phyloP scores from a whole-genome alignment of 92 coral and sea anemone genomes.

The Phenganax stokvisi region DNA sequence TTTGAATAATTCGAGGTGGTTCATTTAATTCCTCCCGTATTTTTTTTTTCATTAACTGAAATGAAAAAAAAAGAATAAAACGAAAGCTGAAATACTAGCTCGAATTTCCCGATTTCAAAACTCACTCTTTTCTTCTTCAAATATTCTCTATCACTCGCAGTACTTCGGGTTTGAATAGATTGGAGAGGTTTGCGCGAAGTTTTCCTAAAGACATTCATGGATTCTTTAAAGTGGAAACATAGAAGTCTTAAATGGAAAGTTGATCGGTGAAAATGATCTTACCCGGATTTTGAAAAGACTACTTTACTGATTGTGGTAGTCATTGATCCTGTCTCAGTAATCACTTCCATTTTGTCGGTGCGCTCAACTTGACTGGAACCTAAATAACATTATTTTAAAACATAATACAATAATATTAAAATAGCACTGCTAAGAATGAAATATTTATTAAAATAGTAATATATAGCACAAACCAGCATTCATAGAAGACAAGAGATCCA shows the following conservation, averaged over 20 bases:
- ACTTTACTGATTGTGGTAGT: slow-evolving; percentile 15
- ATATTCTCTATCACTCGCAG: slow-evolving; percentile 8
- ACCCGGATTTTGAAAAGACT: slow-evolving; percentile 30
- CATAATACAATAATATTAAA: too few species aligned
- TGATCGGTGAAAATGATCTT: neutral
- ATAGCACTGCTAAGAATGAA: too few species aligned
- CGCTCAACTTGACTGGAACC: neutral
- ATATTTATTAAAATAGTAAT: neutral
- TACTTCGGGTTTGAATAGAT: neutral
- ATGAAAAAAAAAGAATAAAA: neutral
- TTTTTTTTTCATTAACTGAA: slow-evolving; percentile 51
- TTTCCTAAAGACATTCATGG: neutral
- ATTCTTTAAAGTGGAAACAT: too few species aligned
- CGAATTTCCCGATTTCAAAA: neutral
- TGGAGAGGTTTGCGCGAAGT: neutral
- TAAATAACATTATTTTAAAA: neutral
- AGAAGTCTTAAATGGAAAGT: neutral
- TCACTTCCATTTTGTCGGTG: slow-evolving; percentile 14
- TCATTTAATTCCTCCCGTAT: slow-evolving; percentile 50
- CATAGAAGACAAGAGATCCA: slow-evolving; percentile 9
- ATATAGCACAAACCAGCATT: neutral
- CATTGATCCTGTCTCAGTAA: slow-evolving; percentile 21
- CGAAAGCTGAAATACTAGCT: neutral
- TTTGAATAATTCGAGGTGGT: slow-evolving; percentile 53
- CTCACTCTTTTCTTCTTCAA: slow-evolving; percentile 40